Base-by-base conservation (phyloP, 2,797 vertebrate genomes). In the Gymnoscopelus microlampas region DNA sequence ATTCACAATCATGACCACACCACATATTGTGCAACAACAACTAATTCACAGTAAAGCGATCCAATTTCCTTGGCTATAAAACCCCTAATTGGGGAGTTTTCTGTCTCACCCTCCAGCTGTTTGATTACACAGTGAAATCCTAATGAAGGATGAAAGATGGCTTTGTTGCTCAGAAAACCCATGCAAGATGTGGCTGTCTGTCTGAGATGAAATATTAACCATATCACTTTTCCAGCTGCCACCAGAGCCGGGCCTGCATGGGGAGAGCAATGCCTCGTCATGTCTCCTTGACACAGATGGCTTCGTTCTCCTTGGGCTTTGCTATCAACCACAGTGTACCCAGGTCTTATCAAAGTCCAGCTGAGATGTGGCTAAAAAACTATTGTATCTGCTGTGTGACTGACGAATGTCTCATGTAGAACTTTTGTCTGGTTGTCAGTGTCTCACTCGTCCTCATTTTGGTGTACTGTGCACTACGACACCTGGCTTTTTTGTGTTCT, bases 161-260 rank as follows among this genome's bases (percentile, higher is more conserved):
- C 76, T 82, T 74, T 63, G 77, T 83, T 74, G 74, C 74, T 70
- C 1, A 26, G 76, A 83, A 56, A 74, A 85, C 58, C 50, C 13
- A 5, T 2, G 35, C 67, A 85, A 79, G 80, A 86, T 65, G 70
- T 63, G 72, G 56, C 73, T 80, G 84, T 55, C 73, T 80, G 84
- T 53, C 85, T 67, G 70, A 80, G 73, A 91, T 90, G 85, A 91
- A 84, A 91, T 87, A 91, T 89, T 83, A 87, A 91, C 84, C 78
- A 78, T 83, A 73, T 81, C 79, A 70, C 82, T 84, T 66, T 85
- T 85, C 81, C 85, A 87, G 87, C 87, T 91, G 89, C 88, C 85
- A 87, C 69, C 60, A 54, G 75, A 74, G 85, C 78, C 76, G 77
- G 26, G 69, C 74, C 58, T 73, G 54, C 39, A 44, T 44, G 39